These are phyloP conservation scores for Pogonognathellus flavescens DNA, from an alignment of 1,140 invertebrate genomes.

Conservation along the genomic window DNA sequence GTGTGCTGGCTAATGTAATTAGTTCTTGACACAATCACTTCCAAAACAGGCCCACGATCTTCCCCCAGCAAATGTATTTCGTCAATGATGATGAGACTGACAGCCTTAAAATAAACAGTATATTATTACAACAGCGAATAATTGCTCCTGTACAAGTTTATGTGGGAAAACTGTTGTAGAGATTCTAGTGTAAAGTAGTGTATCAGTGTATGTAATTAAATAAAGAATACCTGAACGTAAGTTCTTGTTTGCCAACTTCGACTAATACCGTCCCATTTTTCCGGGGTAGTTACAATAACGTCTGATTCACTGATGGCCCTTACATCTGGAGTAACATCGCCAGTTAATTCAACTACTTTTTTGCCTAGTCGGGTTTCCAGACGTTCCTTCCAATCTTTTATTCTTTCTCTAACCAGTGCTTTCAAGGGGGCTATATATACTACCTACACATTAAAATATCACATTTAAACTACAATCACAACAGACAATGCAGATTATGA, in stretches of 20 bases:
- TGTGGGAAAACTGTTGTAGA: too few relatives aligned
- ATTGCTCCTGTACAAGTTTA: not conserved
- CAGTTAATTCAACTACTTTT: conserved; percentile 96
- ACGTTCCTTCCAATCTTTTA: conserved; percentile 95
- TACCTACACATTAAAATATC: conserved; percentile 73
- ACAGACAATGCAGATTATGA: not conserved
- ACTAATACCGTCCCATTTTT: conserved; percentile 99
- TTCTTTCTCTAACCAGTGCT: conserved; percentile 95
- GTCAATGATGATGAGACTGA: conserved; percentile 95
- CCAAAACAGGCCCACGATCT: conserved; percentile 78
- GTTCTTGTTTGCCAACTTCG: conserved; percentile 96
- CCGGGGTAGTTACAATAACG: conserved; percentile 98
- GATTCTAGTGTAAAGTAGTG: too few relatives aligned
- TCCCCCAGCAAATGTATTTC: conserved; percentile 98
- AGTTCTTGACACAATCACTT: conserved; percentile 79
- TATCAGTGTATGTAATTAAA: not conserved
- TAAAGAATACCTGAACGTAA: conserved; percentile 81
- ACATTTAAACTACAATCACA: not conserved
- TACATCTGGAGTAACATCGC: conserved; percentile 94
- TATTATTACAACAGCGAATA: not conserved
- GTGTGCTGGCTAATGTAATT: conserved; percentile 95
- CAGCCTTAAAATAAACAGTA: conserved; percentile 73
- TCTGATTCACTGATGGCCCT: conserved; percentile 85
- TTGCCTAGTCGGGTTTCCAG: conserved; percentile 84
- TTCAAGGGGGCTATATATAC: conserved; percentile 99